These are phyloP conservation scores for Thermophis baileyi DNA, from an alignment of 2,113 vertebrate species.

Conservation along the genomic window DNA sequence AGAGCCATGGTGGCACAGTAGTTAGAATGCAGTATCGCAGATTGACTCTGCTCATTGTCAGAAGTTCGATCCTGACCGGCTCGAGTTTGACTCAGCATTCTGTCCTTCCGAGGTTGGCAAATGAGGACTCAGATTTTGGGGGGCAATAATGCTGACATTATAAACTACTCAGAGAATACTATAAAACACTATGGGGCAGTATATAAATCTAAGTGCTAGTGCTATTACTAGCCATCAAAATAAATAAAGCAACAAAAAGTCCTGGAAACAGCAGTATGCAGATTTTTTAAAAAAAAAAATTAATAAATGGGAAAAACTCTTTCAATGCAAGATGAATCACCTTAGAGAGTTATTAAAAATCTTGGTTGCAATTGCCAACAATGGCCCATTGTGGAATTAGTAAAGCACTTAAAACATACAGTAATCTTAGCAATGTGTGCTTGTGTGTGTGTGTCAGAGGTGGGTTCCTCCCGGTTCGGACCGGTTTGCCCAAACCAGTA, in stretches of 20 bases:
- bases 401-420: constrained; percentile 13
- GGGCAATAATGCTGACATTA: too few species aligned
- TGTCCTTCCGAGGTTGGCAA: neutral
- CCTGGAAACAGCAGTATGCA: neutral
- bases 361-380: neutral
- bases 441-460: accelerated
- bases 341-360: neutral
- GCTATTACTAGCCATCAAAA: neutral
- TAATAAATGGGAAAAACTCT: neutral
- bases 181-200: neutral
- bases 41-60: neutral
- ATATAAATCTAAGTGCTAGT: neutral
- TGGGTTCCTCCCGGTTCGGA: too few species aligned
- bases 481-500: too few species aligned
- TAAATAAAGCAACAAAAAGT: neutral
- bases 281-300: neutral
- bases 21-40: neutral
- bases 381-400: neutral
- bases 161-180: neutral
- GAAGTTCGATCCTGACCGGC: neutral
- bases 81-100: neutral
- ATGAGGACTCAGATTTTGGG: too few species aligned
- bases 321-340: neutral
- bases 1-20: neutral
- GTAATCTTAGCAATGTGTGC: neutral